phyloP scores from a whole-genome alignment of 2,113 vertebrate genomes.

The Odocoileus virginianus region DNA sequence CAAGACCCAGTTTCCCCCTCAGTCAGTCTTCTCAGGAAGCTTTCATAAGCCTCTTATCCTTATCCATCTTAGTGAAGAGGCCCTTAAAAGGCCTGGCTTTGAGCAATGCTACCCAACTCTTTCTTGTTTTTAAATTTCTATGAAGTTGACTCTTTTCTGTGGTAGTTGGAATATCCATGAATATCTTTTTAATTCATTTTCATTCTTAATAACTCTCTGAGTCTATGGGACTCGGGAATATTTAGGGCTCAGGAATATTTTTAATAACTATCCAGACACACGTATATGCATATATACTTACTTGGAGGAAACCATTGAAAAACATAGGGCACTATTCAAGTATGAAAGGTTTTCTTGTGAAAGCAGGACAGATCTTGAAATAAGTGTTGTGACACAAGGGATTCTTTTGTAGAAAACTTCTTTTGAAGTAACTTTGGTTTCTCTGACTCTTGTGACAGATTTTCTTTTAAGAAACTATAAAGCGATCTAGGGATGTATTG shows the following conservation, averaged over 20 bases:
- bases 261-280: not conserved
- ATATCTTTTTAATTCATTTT: not conserved
- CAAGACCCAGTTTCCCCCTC: not conserved
- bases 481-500: constrained; percentile 52
- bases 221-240: not conserved
- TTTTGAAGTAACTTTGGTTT: constrained; percentile 57
- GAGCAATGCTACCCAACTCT: not conserved
- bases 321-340: not conserved
- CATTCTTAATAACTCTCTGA: not conserved
- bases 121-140: not conserved
- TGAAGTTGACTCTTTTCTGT: not conserved
- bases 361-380: constrained; percentile 30
- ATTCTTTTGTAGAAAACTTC: constrained; percentile 49
- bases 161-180: not conserved
- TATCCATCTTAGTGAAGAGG: not conserved
- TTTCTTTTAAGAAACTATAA: constrained; percentile 59
- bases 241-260: not conserved
- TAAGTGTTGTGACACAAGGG: constrained; percentile 40
- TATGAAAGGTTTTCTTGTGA: not conserved
- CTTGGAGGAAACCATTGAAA: not conserved
- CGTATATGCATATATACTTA: not conserved
- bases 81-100: not conserved
- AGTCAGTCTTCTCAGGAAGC: not conserved
- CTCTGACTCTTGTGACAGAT: constrained; percentile 61
- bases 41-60: not conserved